A percentile compares a stretch with the other conserved stretches of the same genome.
Conservation (phyloP, 2,888 invertebrate genomes). For the Patella depressa region DNA sequence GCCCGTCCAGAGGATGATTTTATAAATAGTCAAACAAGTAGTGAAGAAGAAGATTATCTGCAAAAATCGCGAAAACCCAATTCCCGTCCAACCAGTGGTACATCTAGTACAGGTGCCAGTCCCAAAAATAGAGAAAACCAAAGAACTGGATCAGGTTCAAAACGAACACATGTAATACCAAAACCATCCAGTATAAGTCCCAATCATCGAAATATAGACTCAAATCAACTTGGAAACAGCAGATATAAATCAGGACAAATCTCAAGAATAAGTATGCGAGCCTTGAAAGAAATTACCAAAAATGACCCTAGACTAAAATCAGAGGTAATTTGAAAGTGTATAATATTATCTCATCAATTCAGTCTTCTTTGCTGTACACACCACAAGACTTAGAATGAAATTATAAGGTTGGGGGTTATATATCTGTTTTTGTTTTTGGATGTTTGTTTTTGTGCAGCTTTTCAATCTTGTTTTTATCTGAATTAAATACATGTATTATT, state of each 20-base stretch:
- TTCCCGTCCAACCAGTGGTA: slow-evolving; percentile 52
- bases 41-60: slow-evolving; percentile 49
- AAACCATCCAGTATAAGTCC: slow-evolving; percentile 23
- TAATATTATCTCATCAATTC: too few relatives aligned
- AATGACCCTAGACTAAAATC: slow-evolving; percentile 18
- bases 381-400: too few relatives aligned
- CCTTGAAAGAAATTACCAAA: slow-evolving; percentile 17
- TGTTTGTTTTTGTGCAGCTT: too few relatives aligned
- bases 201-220: slow-evolving; percentile 15
- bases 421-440: too few relatives aligned
- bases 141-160: neutral
- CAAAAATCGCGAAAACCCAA: slow-evolving; percentile 35
- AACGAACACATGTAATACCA: neutral
- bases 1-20: slow-evolving; percentile 63
- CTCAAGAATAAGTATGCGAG: slow-evolving; percentile 21
- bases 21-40: slow-evolving; percentile 47
- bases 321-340: neutral
- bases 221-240: slow-evolving; percentile 14
- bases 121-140: slow-evolving; percentile 16
- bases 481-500: neutral
- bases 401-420: too few relatives aligned
- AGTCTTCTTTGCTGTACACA: neutral
- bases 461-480: too few relatives aligned
- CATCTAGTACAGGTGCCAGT: slow-evolving; percentile 39
- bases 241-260: neutral